phyloP scores from a whole-genome alignment of 2,113 vertebrate species.

The Tupaia tana region DNA sequence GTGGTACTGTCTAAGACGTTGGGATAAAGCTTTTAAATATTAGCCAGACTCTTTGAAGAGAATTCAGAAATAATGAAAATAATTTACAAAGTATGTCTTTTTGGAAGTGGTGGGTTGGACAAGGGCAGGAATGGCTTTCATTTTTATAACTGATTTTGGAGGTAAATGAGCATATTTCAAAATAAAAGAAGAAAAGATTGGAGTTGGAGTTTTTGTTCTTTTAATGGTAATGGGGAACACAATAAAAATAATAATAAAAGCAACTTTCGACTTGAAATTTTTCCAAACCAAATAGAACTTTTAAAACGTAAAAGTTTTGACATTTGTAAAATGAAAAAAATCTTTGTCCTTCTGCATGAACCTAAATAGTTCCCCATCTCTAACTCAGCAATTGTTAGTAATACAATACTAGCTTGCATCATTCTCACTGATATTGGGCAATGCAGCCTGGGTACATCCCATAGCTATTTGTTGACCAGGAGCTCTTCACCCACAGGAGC shows the following conservation, averaged over 20 bases:
- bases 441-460: background rate
- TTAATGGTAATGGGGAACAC: constrained; percentile 9
- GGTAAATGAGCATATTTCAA: constrained; percentile 46
- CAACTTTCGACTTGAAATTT: constrained; percentile 43
- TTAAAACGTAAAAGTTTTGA: constrained; percentile 53
- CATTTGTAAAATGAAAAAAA: constrained; percentile 49
- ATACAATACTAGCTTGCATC: constrained; percentile 21
- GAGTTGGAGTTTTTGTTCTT: constrained; percentile 46
- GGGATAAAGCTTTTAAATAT: constrained; percentile 70
- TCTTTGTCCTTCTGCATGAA: constrained; percentile 4
- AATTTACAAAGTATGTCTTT: constrained; percentile 69
- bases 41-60: constrained; percentile 73
- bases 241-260: constrained; percentile 28
- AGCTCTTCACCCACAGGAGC: constrained; percentile 24
- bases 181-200: constrained; percentile 63
- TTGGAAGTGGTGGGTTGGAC: constrained; percentile 54
- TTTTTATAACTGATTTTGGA: constrained; percentile 65
- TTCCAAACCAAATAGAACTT: constrained; percentile 52
- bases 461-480: constrained; percentile 41
- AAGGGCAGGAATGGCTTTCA: constrained; percentile 46
- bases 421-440: constrained; percentile 41
- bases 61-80: constrained; percentile 70
- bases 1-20: constrained; percentile 69
- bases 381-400: constrained; percentile 14
- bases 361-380: constrained; percentile 32